Conservation (phyloP, 2,113 vertebrate genomes). For the Oreochromis spilurus region DNA sequence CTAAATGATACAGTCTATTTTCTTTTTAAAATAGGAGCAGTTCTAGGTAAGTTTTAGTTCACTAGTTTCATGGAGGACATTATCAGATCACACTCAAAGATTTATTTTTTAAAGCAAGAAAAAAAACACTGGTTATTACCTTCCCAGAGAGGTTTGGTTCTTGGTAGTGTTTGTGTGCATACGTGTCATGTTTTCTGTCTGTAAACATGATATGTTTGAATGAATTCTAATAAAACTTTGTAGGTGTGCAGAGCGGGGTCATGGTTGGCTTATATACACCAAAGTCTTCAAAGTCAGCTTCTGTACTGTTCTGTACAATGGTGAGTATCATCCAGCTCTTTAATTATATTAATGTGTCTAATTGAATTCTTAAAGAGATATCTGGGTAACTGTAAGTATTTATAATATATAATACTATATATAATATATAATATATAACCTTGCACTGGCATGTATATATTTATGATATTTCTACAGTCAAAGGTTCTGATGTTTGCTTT, state of each 20-base stretch:
- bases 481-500: neutral
- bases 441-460: too few species aligned
- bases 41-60: rapidly evolving
- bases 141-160: neutral
- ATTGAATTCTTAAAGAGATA: neutral
- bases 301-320: neutral
- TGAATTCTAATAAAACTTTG: neutral
- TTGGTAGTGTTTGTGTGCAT: neutral
- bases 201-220: neutral
- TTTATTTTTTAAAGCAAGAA: neutral
- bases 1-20: neutral
- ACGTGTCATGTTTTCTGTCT: neutral
- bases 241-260: neutral
- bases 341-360: neutral
- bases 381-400: neutral
- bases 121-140: neutral
- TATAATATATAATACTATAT: neutral
- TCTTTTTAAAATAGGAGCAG: rapidly evolving
- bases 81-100: neutral
- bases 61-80: neutral
- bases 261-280: neutral
- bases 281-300: neutral
- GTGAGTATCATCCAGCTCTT: neutral
- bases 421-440: too few species aligned
- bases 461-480: too few species aligned